A percentile compares a stretch with the other conserved stretches of the same genome.
Conservation (phyloP, 2,113 vertebrate species). For the Etia nguti region DNA sequence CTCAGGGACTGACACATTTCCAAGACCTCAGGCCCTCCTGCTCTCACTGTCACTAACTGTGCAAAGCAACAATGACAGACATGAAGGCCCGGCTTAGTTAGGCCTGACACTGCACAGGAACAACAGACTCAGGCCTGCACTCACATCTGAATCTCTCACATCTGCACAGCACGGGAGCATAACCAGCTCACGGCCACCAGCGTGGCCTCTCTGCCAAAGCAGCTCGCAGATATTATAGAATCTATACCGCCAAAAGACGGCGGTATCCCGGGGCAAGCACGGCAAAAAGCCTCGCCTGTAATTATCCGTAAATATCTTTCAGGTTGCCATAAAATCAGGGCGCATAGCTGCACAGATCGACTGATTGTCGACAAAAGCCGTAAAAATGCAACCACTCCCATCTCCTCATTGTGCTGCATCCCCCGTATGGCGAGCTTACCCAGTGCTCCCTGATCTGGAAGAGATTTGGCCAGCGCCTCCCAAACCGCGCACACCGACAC, state of each 20-base stretch:
- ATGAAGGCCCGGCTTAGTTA: background rate
- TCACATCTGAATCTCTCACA: background rate
- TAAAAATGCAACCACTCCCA: constrained; percentile 62
- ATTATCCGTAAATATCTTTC: background rate
- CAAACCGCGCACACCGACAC: constrained; percentile 35
- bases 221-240: background rate
- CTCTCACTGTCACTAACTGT: background rate
- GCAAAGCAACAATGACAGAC: background rate
- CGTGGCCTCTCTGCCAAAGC: background rate
- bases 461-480: constrained; percentile 58
- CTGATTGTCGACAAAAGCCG: constrained; percentile 41
- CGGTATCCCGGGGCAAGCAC: background rate
- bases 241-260: background rate
- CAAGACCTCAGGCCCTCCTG: background rate
- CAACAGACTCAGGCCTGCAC: background rate
- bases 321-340: background rate
- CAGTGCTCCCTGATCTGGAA: constrained; percentile 57
- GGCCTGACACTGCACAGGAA: background rate
- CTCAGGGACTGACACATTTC: background rate
- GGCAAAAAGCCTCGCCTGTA: fast-evolving
- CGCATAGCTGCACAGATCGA: background rate
- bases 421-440: constrained; percentile 56
- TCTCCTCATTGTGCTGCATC: constrained; percentile 55
- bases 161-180: background rate
- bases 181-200: background rate